Evolutionary conservation across 64 coral and sea anemone genomes (phyloP), one percentile per base, ranked within the genome.

Genomic region (Orbicella faveolata): DNA sequence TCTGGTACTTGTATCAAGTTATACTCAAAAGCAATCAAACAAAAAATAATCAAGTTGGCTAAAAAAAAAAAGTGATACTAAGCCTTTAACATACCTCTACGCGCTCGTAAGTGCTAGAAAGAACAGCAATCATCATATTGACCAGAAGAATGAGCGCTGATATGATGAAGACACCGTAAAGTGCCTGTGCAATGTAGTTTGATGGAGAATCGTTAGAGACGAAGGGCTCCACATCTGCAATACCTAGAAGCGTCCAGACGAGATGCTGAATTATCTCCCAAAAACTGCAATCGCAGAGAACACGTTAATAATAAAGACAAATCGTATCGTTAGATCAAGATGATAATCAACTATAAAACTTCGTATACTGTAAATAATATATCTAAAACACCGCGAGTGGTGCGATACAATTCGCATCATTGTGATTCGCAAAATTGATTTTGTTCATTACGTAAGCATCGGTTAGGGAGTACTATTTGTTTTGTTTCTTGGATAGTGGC

Each of bases 101-200:
- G 8, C 80, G 76, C 74, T 93, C 75, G 73, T 93, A 93, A 26
- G 84, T 93, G 44, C 80, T 88, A 6, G 85, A 79, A 23, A 93
- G 44, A 9, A 88, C 30, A 23, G 85, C 85, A 23, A 88, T 73
- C 91, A 93, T 79, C 83, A 93, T 93, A 54, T 93, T 93, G 48
- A 93, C 35, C 44, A 88, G 15, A 36, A 93, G 34, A 15, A 93
- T 59, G 11, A 88, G 84, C 21, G 25, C 91, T 51, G 80, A 19
- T 30, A 88, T 54, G 17, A 88, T 75, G 25, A 93, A 93, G 34
- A 72, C 39, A 10, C 12, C 91, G 76, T 93, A 93, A 13, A 93
- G 84, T 16, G 77, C 1, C 41, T 73, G 54, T 15, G 91, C 91
- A 30, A 88, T 83, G 37, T 33, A 13, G 13, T 64, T 74, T 19